Evolutionary conservation across 1,140 invertebrate genomes (phyloP), one percentile per base, ranked within the genome.

Genomic region (Hycleus phaleratus): DNA sequence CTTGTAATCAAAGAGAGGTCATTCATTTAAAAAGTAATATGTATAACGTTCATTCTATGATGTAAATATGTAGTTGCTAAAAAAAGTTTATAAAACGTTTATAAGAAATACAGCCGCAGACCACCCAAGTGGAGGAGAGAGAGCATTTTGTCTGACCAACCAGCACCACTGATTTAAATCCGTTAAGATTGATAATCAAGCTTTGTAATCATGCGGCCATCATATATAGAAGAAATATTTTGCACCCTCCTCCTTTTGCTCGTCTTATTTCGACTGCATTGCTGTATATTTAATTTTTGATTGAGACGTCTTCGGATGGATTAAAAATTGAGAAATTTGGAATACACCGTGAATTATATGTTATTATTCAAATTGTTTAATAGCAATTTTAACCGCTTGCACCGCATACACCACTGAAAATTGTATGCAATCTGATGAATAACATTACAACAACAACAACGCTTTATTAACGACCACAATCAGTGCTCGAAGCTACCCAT

Each of bases 31-130:
- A 32, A 32, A 32, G 32, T 32, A 32, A 32, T 32, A 32, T 32
- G 32, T 32, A 32, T 32, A 32, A 63, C 43, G 54, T 54, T 53
- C 61, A 50, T 56, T 59, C 62, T 64, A 64, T 64, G 62, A 64
- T 64, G 56, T 64, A 64, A 32, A 32, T 32, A 32, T 54, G 59
- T 51, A 43, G 46, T 48, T 49, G 59, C 49, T 61, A 56, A 61
- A 58, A 49, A 59, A 39, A 32, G 7, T 18, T 18, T 53, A 61
- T 26, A 58, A 61, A 58, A 59, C 49, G 51, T 48, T 61, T 60
- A 59, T 57, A 64, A 64, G 57, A 64, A 64, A 64, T 64, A 53
- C 49, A 56, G 58, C 47, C 49, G 40, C 43, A 56, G 63, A 65
- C 63, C 63, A 62, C 63, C 63, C 63, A 65, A 65, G 63, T 60